Evolutionary conservation across 2,797 vertebrate genomes (phyloP).

Genomic region (Adrianichthys oophorus): DNA sequence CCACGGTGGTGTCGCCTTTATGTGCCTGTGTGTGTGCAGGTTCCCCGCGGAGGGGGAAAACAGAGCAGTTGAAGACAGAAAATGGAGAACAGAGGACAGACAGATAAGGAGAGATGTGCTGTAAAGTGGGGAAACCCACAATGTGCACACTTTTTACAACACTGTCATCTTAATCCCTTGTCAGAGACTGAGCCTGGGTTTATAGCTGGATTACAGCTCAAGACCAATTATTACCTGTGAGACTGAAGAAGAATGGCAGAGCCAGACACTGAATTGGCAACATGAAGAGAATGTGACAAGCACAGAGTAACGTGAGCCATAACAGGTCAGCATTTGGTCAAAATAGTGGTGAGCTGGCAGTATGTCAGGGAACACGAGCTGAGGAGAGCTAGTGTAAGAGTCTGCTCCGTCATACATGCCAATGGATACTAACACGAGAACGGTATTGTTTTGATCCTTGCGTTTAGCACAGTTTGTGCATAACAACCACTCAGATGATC

Average conservation of each 20-base stretch:
- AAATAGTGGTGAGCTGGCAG: slow-evolving; percentile 47
- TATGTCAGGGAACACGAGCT: slow-evolving; percentile 42
- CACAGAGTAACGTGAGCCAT: slow-evolving; percentile 42
- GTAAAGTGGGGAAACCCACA: slow-evolving; percentile 4
- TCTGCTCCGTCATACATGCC: slow-evolving; percentile 53
- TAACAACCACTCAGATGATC: slow-evolving; percentile 49
- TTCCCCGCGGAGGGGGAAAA: slow-evolving; percentile 4
- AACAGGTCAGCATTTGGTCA: slow-evolving; percentile 53
- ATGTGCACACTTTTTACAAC: slow-evolving; percentile 42
- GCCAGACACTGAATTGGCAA: slow-evolving; percentile 52
- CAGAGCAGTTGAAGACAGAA: slow-evolving; percentile 3
- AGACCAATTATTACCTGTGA: slow-evolving; percentile 66
- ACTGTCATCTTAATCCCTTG: slow-evolving; percentile 62
- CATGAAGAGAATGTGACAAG: slow-evolving; percentile 55
- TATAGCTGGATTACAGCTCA: slow-evolving; percentile 66
- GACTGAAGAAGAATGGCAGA: slow-evolving; percentile 61
- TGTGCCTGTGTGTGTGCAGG: slow-evolving; percentile 16
- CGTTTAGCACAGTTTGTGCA: slow-evolving; percentile 12
- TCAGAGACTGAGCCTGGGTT: slow-evolving; percentile 55
- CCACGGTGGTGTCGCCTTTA: background rate
- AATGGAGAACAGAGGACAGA: slow-evolving; percentile 27
- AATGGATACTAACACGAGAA: slow-evolving; percentile 52
- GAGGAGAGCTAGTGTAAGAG: slow-evolving; percentile 22
- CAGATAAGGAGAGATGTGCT: slow-evolving; percentile 22
- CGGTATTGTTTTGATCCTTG: slow-evolving; percentile 11